Percentiles rank a stretch among this genome's conserved stretches.
These are phyloP conservation scores for Oophaga sylvatica DNA, from an alignment of 2,797 vertebrate species.

Conservation along the genomic window DNA sequence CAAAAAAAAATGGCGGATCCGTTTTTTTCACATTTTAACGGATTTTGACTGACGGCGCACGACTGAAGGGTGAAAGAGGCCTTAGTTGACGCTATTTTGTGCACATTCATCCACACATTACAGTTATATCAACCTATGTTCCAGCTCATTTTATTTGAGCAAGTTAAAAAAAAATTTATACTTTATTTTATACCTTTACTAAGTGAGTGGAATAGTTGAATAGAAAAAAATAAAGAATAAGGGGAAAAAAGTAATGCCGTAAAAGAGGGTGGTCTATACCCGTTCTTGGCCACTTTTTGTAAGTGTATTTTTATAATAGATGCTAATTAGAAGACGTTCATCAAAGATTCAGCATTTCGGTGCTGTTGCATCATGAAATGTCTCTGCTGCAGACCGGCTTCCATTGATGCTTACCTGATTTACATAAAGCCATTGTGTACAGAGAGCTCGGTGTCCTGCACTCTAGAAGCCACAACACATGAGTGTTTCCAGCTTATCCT, in stretches of 20 bases:
- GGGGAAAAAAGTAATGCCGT: not conserved
- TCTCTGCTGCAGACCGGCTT: not conserved
- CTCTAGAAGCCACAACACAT: not conserved
- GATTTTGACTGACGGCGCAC: too few relatives aligned
- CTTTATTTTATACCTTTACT: not conserved
- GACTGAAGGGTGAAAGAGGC: too few relatives aligned
- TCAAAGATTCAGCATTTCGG: not conserved
- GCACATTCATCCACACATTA: too few relatives aligned
- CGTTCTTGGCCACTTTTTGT: not conserved
- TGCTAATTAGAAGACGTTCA: constrained; percentile 3
- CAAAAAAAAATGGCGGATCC: too few relatives aligned
- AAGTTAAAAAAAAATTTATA: too few relatives aligned
- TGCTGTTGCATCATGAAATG: not conserved
- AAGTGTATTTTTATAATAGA: not conserved
- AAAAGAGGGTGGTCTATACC: not conserved
- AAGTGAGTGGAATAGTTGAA: not conserved
- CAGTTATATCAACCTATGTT: too few relatives aligned
- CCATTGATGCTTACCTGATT: constrained; percentile 42
- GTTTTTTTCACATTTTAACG: too few relatives aligned
- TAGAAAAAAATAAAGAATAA: not conserved
- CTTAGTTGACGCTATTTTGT: too few relatives aligned
- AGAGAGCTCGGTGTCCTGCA: not conserved
- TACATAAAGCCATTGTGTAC: constrained; percentile 28
- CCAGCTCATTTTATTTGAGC: too few relatives aligned
- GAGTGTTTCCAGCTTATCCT: not conserved